These are phyloP conservation scores for Smittia sp. DNA, from an alignment of 2,888 invertebrate genomes.

Conservation along the genomic window DNA sequence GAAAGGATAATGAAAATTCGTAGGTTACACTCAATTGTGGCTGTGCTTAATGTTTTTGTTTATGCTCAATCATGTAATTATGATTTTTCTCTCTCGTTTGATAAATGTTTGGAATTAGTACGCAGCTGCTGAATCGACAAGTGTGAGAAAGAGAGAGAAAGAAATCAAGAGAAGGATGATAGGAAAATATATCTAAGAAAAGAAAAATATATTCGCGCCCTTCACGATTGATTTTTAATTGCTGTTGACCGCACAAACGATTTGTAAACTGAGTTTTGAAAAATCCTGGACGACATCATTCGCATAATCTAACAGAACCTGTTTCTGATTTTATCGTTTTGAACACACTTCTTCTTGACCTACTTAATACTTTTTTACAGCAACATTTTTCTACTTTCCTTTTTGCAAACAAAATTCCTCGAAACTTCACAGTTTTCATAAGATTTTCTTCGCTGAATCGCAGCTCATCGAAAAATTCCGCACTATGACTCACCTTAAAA, in stretches of 20 bases:
- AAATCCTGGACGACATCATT: not conserved
- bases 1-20: not conserved
- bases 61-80: not conserved
- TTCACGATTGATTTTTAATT: not conserved
- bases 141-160: not conserved
- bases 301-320: too few species aligned
- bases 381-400: slow-evolving; percentile 3
- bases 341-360: slow-evolving; percentile 28
- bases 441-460: not conserved
- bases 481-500: slow-evolving; percentile 17
- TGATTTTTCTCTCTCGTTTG: not conserved
- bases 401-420: not conserved
- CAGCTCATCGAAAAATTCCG: not conserved
- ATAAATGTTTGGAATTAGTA: slow-evolving; percentile 21
- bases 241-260: too few species aligned
- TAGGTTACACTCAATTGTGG: not conserved
- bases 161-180: not conserved
- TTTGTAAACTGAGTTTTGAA: too few species aligned
- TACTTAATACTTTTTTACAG: slow-evolving; percentile 37
- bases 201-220: not conserved
- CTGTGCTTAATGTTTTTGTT: not conserved
- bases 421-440: not conserved
- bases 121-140: slow-evolving; percentile 40
- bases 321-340: too few species aligned
- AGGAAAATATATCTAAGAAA: not conserved